Evolutionary conservation across 2,888 invertebrate species (phyloP).

Genomic region (Hesperia comma): DNA sequence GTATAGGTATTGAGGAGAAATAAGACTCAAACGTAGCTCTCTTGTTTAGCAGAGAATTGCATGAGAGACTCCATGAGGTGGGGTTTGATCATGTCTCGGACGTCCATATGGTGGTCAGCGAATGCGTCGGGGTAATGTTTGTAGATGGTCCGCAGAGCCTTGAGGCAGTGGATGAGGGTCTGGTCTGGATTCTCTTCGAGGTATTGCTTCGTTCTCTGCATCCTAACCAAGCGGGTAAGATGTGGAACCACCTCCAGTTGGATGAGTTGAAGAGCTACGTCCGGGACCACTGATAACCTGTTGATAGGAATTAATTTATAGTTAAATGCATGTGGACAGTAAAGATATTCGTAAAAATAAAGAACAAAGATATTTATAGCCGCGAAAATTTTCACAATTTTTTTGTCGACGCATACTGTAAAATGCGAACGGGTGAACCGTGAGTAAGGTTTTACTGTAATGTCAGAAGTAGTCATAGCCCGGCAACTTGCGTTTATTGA

Average conservation of each 20-base stretch:
- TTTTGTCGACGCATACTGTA: no score
- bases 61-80: conserved; percentile 91
- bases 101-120: conserved; percentile 80
- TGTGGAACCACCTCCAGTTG: conserved; percentile 87
- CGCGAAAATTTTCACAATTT: no score
- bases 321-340: neutral
- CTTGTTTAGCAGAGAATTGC: conserved; percentile 90
- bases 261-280: conserved; percentile 88
- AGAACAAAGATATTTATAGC: no score
- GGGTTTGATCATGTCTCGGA: conserved; percentile 89
- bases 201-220: conserved; percentile 67
- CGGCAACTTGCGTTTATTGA: no score
- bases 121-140: conserved; percentile 73
- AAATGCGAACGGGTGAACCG: no score
- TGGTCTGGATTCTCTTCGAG: conserved; percentile 72
- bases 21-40: conserved; percentile 87
- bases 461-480: no score
- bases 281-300: conserved; percentile 87
- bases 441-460: no score
- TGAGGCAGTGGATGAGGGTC: conserved; percentile 75
- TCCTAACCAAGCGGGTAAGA: conserved; percentile 87
- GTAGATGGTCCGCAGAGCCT: conserved; percentile 76
- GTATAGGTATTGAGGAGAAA: neutral
- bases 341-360: no score
- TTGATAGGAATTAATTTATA: conserved; percentile 23